phyloP scores from a whole-genome alignment of 2,113 vertebrate genomes.

The Rhea americana region DNA sequence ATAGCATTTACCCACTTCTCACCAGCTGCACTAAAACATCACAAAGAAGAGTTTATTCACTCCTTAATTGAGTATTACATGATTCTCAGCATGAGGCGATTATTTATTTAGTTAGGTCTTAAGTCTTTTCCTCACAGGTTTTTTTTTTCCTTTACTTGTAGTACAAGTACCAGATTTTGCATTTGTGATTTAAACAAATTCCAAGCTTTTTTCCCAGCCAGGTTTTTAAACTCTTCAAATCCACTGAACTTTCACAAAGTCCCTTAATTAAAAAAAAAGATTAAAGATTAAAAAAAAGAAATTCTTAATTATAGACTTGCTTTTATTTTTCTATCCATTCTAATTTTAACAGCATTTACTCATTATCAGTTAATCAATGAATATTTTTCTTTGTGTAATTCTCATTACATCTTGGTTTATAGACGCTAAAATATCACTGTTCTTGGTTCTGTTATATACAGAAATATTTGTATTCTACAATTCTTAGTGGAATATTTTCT shows the following conservation, averaged over 20 bases:
- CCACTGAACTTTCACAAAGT: neutral
- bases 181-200: neutral
- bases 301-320: neutral
- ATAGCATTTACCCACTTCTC: neutral
- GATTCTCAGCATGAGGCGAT: neutral
- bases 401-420: neutral
- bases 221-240: neutral
- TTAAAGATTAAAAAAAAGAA: neutral
- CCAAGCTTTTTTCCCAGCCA: neutral
- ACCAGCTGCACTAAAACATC: neutral
- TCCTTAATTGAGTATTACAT: neutral
- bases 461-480: neutral
- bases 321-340: neutral
- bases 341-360: neutral
- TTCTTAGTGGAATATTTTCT: neutral
- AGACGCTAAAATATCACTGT: neutral
- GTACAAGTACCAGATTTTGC: neutral
- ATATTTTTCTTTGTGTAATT: neutral
- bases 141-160: neutral
- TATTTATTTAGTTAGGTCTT: neutral
- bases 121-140: neutral
- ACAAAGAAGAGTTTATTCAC: neutral
- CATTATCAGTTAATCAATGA: neutral
- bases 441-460: neutral
- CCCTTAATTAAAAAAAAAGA: neutral